Percentiles rank a stretch among this genome's conserved stretches.
Evolutionary conservation across 2,888 invertebrate genomes (phyloP).

Genomic region (Prenolepis imparis): DNA sequence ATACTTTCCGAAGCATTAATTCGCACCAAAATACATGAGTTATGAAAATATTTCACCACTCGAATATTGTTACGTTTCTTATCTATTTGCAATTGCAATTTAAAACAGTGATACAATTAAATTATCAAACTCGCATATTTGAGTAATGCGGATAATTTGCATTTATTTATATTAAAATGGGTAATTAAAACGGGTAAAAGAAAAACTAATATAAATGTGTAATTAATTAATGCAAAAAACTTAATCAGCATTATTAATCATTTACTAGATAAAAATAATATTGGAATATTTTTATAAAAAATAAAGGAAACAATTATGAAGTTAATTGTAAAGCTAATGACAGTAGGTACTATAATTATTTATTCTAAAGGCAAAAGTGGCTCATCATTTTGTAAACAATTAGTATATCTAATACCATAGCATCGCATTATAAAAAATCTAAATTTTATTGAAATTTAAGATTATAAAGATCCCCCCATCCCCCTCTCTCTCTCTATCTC

Average conservation of each 20-base stretch:
- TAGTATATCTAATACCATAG: neutral
- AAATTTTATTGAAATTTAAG: constrained; percentile 26
- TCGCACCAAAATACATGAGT: neutral
- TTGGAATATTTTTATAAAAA: neutral
- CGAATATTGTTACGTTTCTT: neutral
- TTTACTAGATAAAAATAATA: neutral
- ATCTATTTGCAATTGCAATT: neutral
- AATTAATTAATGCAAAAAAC: constrained; percentile 29
- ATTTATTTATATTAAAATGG: constrained; percentile 17
- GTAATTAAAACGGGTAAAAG: neutral
- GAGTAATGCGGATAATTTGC: constrained; percentile 25
- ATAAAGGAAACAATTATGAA: neutral
- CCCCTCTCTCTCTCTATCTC: neutral
- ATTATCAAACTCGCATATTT: constrained; percentile 20
- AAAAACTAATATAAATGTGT: neutral
- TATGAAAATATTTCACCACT: neutral
- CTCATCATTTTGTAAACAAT: neutral
- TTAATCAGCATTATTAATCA: neutral
- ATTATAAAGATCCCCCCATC: constrained; percentile 18
- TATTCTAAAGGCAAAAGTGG: neutral
- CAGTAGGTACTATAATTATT: constrained; percentile 2
- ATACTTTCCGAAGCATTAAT: neutral
- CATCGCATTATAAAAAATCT: constrained; percentile 24
- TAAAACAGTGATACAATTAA: neutral
- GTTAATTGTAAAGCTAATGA: neutral